Percentiles rank a stretch among this genome's conserved stretches.
Conservation (phyloP, 2,888 invertebrate species). For the Eristalinus aeneus region DNA sequence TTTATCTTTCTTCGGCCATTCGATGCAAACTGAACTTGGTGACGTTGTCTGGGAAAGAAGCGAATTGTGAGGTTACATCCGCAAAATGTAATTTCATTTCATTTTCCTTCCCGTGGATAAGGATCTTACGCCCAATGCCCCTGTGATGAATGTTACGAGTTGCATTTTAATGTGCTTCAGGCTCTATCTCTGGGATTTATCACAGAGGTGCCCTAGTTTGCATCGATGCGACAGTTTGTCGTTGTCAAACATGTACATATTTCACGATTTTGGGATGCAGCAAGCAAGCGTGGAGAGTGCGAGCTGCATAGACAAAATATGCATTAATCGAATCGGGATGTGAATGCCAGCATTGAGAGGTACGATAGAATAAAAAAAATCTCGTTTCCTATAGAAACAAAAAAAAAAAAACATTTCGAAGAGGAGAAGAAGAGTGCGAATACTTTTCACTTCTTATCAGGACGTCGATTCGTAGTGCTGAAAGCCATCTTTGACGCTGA, state of each 20-base stretch:
- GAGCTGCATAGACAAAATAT: neutral
- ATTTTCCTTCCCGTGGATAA: neutral
- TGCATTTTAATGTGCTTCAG: slow-evolving; percentile 7
- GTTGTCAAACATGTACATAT: too few species aligned
- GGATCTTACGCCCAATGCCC: neutral
- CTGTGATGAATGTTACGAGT: slow-evolving; percentile 18
- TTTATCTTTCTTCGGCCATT: neutral
- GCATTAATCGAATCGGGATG: neutral
- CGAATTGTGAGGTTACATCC: neutral
- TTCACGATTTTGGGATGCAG: neutral
- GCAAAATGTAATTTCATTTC: neutral
- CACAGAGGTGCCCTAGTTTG: too few species aligned
- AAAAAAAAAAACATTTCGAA: too few species aligned
- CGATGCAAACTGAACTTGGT: neutral
- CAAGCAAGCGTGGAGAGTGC: neutral
- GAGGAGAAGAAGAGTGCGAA: too few species aligned
- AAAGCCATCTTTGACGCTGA: too few species aligned
- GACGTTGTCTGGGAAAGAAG: neutral
- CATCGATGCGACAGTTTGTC: too few species aligned
- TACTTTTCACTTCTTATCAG: too few species aligned
- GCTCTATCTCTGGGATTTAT: neutral
- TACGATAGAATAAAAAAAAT: too few species aligned
- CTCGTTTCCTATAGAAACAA: too few species aligned
- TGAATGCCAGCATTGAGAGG: neutral
- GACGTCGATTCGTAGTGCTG: too few species aligned